These are phyloP conservation scores for Gastrophryne carolinensis DNA, from an alignment of 2,797 vertebrate species.

Conservation along the genomic window DNA sequence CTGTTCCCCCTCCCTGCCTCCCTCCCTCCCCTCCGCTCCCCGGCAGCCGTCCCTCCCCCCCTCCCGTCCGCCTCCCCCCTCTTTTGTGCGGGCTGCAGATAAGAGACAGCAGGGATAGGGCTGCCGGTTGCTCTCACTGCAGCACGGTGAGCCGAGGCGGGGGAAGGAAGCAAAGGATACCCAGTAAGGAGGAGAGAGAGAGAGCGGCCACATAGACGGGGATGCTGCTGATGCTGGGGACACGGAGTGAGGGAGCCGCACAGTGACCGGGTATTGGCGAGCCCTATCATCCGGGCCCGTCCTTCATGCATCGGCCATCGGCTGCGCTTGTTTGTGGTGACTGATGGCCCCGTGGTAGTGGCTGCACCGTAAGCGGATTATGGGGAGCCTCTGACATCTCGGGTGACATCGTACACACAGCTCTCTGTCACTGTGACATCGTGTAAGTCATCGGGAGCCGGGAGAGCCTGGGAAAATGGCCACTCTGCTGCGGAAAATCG, in stretches of 20 bases:
- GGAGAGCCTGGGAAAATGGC: conserved; percentile 76
- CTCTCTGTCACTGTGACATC: conserved; percentile 7
- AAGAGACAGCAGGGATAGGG: conserved; percentile 43
- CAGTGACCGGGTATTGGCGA: neutral
- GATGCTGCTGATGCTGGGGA: conserved; percentile 14
- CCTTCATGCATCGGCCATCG: neutral
- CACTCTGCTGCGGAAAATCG: conserved; percentile 95
- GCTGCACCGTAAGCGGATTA: neutral
- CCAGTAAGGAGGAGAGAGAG: too few species aligned
- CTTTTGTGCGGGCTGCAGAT: conserved; percentile 50
- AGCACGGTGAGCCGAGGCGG: conserved; percentile 27
- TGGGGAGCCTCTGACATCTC: conserved; percentile 9
- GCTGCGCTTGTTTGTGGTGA: neutral
- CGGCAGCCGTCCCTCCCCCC: too few species aligned
- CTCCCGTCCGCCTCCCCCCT: conserved; percentile 41
- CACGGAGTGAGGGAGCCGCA: conserved; percentile 19
- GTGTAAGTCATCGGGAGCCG: conserved; percentile 11
- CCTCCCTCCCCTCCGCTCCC: conserved; percentile 26
- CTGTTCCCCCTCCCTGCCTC: conserved; percentile 18
- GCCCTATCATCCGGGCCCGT: neutral
- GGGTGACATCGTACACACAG: neutral
- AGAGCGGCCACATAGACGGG: neutral
- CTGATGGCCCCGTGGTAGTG: too few species aligned
- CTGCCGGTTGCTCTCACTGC: conserved; percentile 43
- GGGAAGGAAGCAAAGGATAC: conserved; percentile 10